phyloP scores from a whole-genome alignment of 2,888 invertebrate genomes.

The Habrosyne pyritoides region DNA sequence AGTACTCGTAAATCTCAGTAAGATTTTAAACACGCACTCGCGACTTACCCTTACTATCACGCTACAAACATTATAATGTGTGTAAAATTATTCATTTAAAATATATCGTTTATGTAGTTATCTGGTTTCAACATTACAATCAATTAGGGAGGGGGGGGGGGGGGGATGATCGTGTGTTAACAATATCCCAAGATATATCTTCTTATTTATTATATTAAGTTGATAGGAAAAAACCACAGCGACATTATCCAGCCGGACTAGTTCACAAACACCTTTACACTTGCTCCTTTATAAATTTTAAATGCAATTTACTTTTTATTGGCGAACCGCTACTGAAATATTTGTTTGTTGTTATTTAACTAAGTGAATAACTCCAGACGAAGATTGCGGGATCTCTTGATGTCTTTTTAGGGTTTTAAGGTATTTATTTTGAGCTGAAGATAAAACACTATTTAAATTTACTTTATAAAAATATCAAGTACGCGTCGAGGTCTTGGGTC shows the following conservation, averaged over 20 bases:
- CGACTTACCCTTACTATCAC: too few relatives aligned
- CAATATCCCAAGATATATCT: too few relatives aligned
- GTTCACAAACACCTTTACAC: not conserved
- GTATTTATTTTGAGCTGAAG: not conserved
- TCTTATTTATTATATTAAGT: not conserved
- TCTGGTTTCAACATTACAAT: too few relatives aligned
- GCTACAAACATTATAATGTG: too few relatives aligned
- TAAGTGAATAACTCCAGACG: constrained; percentile 1
- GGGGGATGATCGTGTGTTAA: too few relatives aligned
- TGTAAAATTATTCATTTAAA: too few relatives aligned
- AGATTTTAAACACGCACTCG: too few relatives aligned
- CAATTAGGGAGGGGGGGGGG: too few relatives aligned
- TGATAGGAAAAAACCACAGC: too few relatives aligned
- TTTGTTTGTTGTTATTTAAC: constrained; percentile 3
- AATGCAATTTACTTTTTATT: constrained; percentile 18
- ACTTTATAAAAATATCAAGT: not conserved
- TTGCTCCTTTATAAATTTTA: constrained; percentile 37
- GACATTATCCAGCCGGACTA: not conserved
- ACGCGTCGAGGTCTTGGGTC: not conserved
- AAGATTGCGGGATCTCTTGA: not conserved
- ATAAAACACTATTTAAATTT: not conserved
- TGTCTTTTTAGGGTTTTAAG: not conserved
- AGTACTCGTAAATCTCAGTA: too few relatives aligned
- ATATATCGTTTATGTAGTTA: too few relatives aligned
- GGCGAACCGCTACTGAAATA: constrained; percentile 7